Evolutionary conservation across 2,113 vertebrate genomes (phyloP).

Genomic region (Chroicocephalus ridibundus): DNA sequence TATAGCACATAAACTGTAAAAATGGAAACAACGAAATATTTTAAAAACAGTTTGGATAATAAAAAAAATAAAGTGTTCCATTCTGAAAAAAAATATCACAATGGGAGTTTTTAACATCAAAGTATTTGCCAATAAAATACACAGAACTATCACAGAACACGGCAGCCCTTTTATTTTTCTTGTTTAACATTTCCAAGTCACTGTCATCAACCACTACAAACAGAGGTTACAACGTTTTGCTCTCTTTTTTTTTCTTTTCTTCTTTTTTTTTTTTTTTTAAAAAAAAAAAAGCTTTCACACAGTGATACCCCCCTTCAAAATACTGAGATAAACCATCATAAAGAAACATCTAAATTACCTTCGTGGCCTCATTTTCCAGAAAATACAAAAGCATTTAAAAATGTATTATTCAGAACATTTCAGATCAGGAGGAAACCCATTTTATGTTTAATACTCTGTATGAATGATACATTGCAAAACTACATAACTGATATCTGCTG

Average conservation of each 20-base stretch:
- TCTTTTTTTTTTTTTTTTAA: neutral
- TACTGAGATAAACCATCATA: slow-evolving; percentile 1
- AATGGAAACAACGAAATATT: neutral
- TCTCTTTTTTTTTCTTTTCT: neutral
- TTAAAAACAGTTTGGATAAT: slow-evolving; percentile 9
- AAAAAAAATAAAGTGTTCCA: slow-evolving; percentile 18
- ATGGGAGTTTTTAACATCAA: slow-evolving; percentile 1
- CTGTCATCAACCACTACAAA: slow-evolving; percentile 16
- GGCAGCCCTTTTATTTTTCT: slow-evolving; percentile 27
- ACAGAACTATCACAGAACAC: neutral
- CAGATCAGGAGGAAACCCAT: neutral
- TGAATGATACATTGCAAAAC: neutral
- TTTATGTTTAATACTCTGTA: neutral
- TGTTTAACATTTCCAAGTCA: slow-evolving; percentile 40
- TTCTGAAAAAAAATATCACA: slow-evolving; percentile 21
- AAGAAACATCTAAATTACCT: slow-evolving; percentile 23
- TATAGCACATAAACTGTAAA: neutral
- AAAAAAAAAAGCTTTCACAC: neutral
- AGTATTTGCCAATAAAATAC: slow-evolving; percentile 23
- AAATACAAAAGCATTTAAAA: slow-evolving; percentile 5
- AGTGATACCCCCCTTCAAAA: neutral
- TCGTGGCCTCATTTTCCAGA: neutral
- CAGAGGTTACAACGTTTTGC: neutral
- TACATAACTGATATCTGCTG: neutral
- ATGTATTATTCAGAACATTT: neutral